Percentiles rank a stretch among this genome's conserved stretches.
Evolutionary conservation across 2,888 invertebrate genomes (phyloP).

Genomic region (Eilema depressum): DNA sequence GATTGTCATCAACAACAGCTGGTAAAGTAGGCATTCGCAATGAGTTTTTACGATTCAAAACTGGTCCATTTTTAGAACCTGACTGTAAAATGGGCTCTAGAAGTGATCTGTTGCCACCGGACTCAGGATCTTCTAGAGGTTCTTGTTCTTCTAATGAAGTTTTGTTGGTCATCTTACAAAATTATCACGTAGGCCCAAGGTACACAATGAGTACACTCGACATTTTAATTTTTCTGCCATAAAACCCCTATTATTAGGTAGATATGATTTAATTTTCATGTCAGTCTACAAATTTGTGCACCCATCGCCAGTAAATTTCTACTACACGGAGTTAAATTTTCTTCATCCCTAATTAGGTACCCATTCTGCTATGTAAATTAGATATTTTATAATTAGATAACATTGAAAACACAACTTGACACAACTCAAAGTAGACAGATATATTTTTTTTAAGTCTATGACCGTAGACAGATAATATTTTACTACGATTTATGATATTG

Average conservation of each 20-base stretch:
- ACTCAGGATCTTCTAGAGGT: neutral
- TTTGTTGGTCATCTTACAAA: neutral
- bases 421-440: neutral
- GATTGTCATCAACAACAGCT: neutral
- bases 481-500: no score
- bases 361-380: slow-evolving; percentile 2
- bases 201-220: neutral
- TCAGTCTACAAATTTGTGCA: neutral
- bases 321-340: neutral
- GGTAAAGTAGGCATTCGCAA: neutral
- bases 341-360: neutral
- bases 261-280: neutral
- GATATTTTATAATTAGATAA: no score
- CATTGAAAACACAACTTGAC: neutral
- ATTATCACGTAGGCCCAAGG: neutral
- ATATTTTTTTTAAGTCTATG: neutral
- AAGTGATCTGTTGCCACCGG: neutral
- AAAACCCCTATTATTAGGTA: neutral
- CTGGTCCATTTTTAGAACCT: neutral
- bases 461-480: neutral
- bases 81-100: neutral
- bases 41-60: neutral
- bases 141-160: neutral
- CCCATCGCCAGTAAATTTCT: neutral
- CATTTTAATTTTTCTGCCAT: neutral